Evolutionary conservation across 2,113 vertebrate species (phyloP).

Genomic region (Paradisaea rubra): DNA sequence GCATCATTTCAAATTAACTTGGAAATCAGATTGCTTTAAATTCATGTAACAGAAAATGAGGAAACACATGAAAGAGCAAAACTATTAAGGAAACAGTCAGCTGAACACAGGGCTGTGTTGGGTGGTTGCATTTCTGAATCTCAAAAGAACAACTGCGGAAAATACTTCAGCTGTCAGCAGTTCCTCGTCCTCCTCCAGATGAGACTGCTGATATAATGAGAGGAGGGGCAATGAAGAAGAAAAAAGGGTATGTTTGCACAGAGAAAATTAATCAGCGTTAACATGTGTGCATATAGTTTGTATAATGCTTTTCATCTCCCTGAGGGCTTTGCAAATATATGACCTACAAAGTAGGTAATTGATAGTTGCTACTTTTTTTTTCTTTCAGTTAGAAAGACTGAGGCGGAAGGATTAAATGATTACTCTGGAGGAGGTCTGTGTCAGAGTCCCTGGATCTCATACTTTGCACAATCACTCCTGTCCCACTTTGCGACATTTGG

Average conservation of each 20-base stretch:
- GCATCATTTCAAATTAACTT: slow-evolving; percentile 49
- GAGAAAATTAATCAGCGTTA: slow-evolving; percentile 40
- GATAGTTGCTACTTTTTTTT: not conserved
- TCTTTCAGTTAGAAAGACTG: not conserved
- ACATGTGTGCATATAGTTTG: slow-evolving; percentile 25
- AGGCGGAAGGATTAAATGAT: not conserved
- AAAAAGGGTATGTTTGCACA: slow-evolving; percentile 8
- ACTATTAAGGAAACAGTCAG: slow-evolving; percentile 52
- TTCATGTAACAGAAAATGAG: slow-evolving; percentile 55
- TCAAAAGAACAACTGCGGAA: slow-evolving; percentile 9
- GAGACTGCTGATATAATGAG: slow-evolving; percentile 44
- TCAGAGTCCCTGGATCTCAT: not conserved
- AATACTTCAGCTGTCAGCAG: slow-evolving; percentile 46
- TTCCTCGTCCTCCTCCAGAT: slow-evolving; percentile 38
- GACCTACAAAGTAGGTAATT: slow-evolving; percentile 17
- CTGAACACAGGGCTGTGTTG: not conserved
- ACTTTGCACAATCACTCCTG: not conserved
- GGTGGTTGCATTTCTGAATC: slow-evolving; percentile 36
- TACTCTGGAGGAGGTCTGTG: not conserved
- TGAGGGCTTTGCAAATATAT: slow-evolving; percentile 22
- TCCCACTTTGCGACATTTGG: not conserved
- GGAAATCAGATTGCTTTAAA: slow-evolving; percentile 56
- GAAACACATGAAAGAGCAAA: slow-evolving; percentile 55
- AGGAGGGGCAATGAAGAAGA: slow-evolving; percentile 41
- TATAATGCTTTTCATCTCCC: slow-evolving; percentile 15